A percentile compares a stretch with the other conserved stretches of the same genome.
Conservation (phyloP, 2,797 vertebrate species). For the Corythornis leucogaster region DNA sequence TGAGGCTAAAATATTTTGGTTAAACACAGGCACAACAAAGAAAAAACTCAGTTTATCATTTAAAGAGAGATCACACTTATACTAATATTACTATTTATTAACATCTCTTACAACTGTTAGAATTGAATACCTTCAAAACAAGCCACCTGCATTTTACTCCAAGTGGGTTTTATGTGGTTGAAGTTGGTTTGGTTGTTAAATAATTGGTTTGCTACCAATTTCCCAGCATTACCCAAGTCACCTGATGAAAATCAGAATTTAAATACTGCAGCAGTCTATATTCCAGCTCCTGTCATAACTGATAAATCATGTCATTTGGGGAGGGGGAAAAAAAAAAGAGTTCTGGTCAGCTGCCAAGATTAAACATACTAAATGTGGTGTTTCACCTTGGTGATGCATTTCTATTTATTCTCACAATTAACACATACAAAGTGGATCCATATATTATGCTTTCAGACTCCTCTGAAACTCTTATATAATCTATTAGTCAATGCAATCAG, state of each 20-base stretch:
- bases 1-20: not conserved
- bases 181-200: not conserved
- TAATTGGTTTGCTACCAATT: not conserved
- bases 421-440: not conserved
- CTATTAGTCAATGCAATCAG: not conserved
- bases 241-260: not conserved
- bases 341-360: not conserved
- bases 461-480: not conserved
- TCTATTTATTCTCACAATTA: not conserved
- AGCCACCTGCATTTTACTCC: not conserved
- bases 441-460: not conserved
- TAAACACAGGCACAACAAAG: slow-evolving; percentile 6
- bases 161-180: not conserved
- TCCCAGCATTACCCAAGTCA: not conserved
- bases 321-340: too few species aligned
- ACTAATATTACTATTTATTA: not conserved
- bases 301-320: not conserved
- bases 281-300: not conserved
- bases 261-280: not conserved
- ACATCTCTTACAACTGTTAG: not conserved
- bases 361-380: not conserved
- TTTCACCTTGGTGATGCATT: not conserved
- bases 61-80: not conserved
- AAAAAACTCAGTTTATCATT: not conserved
- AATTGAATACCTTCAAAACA: not conserved